Evolutionary conservation across 1,140 invertebrate species (phyloP).

Genomic region (Mycetomoellerius zeteki): DNA sequence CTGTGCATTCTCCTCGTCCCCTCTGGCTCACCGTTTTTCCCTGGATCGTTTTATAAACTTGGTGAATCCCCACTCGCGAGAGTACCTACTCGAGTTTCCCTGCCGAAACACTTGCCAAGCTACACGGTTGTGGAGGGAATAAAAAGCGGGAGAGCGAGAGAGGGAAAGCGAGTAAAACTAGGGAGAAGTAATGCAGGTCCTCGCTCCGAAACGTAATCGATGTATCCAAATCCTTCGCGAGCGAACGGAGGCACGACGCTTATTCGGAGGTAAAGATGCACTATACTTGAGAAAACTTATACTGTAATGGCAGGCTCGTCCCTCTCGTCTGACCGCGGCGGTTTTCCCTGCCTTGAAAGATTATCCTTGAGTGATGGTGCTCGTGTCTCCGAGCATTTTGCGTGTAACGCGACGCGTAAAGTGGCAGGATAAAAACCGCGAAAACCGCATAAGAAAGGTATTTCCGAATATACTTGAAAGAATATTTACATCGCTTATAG

Average conservation of each 20-base stretch:
- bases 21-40: constrained; percentile 11
- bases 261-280: constrained; percentile 60
- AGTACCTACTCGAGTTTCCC: constrained; percentile 73
- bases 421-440: constrained; percentile 52
- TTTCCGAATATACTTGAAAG: constrained; percentile 38
- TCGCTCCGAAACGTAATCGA: constrained; percentile 17
- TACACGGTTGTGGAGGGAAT: constrained; percentile 62
- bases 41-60: constrained; percentile 77
- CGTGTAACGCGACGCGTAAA: constrained; percentile 57
- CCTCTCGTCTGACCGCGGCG: constrained; percentile 50
- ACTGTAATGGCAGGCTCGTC: constrained; percentile 51
- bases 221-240: constrained; percentile 70
- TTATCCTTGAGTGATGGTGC: constrained; percentile 51
- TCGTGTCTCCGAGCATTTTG: constrained; percentile 45
- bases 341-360: constrained; percentile 59
- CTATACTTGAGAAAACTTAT: constrained; percentile 43
- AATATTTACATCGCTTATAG: background rate
- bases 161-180: background rate
- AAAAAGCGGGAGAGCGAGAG: constrained; percentile 53
- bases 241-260: constrained; percentile 64
- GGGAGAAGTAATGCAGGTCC: background rate
- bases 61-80: constrained; percentile 68
- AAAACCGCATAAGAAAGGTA: constrained; percentile 12
- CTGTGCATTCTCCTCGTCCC: constrained; percentile 6
- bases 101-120: constrained; percentile 71